These are phyloP conservation scores for Nesogale talazaci DNA, from an alignment of 2,113 vertebrate genomes.

Conservation along the genomic window DNA sequence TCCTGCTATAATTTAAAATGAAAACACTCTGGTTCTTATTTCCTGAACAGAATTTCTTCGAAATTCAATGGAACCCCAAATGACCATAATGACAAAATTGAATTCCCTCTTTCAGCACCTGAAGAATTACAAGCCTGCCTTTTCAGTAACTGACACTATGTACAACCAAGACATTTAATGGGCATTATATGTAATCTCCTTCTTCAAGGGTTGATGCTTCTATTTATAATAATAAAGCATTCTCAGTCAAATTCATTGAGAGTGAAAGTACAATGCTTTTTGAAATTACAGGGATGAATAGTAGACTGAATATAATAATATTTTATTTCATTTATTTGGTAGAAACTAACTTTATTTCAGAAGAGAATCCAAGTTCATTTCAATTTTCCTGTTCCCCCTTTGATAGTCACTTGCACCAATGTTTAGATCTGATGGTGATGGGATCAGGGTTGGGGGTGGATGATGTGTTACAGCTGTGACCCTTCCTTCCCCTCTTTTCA, in stretches of 20 bases:
- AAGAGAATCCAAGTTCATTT: too few relatives aligned
- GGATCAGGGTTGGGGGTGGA: too few relatives aligned
- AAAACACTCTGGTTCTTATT: accelerated
- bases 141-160: not conserved
- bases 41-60: not conserved
- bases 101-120: accelerated
- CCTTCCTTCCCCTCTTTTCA: too few relatives aligned
- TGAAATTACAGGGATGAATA: too few relatives aligned
- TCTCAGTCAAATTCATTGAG: not conserved
- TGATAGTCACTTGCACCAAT: too few relatives aligned
- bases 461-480: too few relatives aligned
- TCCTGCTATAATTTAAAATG: not conserved
- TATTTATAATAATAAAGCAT: not conserved
- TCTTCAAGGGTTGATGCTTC: not conserved
- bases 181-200: not conserved
- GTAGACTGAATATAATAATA: too few relatives aligned
- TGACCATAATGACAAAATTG: too few relatives aligned
- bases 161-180: not conserved
- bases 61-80: not conserved
- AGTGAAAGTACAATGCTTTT: not conserved
- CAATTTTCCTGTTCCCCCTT: too few relatives aligned
- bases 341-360: too few relatives aligned
- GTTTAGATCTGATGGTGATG: too few relatives aligned
- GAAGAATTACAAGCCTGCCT: not conserved
- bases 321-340: too few relatives aligned